A percentile compares a stretch with the other conserved stretches of the same genome.
These are phyloP conservation scores for Clarias platycephalus DNA, from an alignment of 2,797 vertebrate genomes.

Conservation along the genomic window DNA sequence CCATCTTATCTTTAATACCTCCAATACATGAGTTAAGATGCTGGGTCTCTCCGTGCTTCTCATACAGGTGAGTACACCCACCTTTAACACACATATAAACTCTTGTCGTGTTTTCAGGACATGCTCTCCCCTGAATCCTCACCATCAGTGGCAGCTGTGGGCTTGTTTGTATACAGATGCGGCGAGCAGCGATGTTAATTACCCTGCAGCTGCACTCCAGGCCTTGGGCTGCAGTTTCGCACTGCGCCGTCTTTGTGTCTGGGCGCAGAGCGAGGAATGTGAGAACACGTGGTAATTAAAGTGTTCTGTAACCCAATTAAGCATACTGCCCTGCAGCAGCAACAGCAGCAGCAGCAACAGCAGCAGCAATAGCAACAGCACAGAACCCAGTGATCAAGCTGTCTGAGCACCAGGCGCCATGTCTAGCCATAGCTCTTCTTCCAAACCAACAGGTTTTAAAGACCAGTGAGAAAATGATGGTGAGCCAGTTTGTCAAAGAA, in stretches of 20 bases:
- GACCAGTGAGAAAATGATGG: constrained; percentile 11
- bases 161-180: constrained; percentile 81
- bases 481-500: constrained; percentile 44
- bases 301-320: constrained; percentile 77
- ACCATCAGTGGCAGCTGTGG: constrained; percentile 74
- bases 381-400: constrained; percentile 21
- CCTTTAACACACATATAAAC: background rate
- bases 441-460: constrained; percentile 36
- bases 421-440: constrained; percentile 14
- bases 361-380: background rate
- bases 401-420: background rate
- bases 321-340: constrained; percentile 49
- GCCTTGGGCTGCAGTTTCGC: constrained; percentile 54
- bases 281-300: constrained; percentile 76
- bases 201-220: constrained; percentile 73
- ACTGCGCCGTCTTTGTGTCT: constrained; percentile 64
- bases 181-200: constrained; percentile 74
- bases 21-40: background rate
- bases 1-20: background rate
- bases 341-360: constrained; percentile 3
- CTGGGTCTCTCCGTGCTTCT: constrained; percentile 1
- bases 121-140: constrained; percentile 57
- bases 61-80: constrained; percentile 22
- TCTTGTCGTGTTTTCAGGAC: background rate
- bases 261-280: constrained; percentile 65